phyloP scores from a whole-genome alignment of 2,888 invertebrate species.

The Dichetophora obliterata region DNA sequence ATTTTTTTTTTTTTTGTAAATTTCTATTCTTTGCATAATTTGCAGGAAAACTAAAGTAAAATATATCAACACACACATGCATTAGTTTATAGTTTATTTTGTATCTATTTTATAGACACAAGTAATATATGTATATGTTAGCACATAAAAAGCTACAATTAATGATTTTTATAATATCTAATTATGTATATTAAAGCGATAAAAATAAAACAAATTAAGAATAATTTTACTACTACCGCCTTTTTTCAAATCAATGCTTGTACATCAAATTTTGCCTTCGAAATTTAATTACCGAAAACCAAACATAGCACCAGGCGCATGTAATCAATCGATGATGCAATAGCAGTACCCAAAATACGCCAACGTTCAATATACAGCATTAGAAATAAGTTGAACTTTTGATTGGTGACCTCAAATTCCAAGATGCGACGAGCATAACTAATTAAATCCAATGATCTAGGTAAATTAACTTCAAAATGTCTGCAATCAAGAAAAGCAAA shows the following conservation, averaged over 20 bases:
- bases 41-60: conserved; percentile 3
- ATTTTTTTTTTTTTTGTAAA: neutral
- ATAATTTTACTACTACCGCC: neutral
- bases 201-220: conserved; percentile 6
- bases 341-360: conserved; percentile 54
- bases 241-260: neutral
- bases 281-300: conserved; percentile 42
- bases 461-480: conserved; percentile 48
- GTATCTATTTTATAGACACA: conserved; percentile 18
- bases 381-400: conserved; percentile 52
- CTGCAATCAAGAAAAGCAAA: conserved; percentile 5
- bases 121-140: conserved; percentile 16
- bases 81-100: conserved; percentile 37
- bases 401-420: conserved; percentile 52
- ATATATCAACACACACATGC: conserved; percentile 10
- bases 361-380: conserved; percentile 58
- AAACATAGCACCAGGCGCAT: conserved; percentile 58
- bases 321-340: conserved; percentile 62
- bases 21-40: neutral
- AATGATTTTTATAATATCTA: neutral
- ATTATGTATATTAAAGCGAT: conserved; percentile 21
- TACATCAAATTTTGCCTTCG: neutral
- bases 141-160: conserved; percentile 1
- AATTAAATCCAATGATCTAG: conserved; percentile 51
- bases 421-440: conserved; percentile 48